Conservation (phyloP, 2,888 invertebrate genomes). For the Cynaeus angustus region DNA sequence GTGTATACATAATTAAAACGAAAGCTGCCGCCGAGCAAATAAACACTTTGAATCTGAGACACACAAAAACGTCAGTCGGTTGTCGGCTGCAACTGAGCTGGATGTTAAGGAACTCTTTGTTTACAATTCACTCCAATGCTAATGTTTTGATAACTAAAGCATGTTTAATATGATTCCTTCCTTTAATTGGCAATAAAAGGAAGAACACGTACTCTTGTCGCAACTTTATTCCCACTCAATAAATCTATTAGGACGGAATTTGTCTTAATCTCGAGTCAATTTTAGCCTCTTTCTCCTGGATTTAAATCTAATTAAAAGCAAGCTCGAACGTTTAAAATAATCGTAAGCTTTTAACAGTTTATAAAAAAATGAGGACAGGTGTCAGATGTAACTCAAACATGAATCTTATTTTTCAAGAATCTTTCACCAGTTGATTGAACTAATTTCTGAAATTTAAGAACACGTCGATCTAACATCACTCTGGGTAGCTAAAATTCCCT, state of each 20-base stretch:
- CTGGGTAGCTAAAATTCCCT: neutral
- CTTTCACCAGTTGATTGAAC: no score
- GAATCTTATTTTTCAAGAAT: neutral
- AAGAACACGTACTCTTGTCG: neutral
- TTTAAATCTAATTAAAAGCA: neutral
- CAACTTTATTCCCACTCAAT: neutral
- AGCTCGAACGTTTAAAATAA: neutral
- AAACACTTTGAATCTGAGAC: conserved; percentile 52
- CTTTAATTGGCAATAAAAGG: conserved; percentile 21
- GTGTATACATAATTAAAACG: conserved; percentile 55
- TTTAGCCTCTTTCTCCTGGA: conserved; percentile 1
- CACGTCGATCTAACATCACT: no score
- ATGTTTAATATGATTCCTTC: conserved; percentile 25
- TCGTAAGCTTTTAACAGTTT: neutral
- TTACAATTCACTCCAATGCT: conserved; percentile 47
- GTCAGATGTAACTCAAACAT: neutral
- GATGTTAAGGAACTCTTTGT: conserved; percentile 54
- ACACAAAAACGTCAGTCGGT: conserved; percentile 42
- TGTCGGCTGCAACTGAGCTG: conserved; percentile 35
- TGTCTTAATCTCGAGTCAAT: neutral
- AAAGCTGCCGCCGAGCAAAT: conserved; percentile 54
- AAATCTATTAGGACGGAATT: conserved; percentile 1
- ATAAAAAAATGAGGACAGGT: conserved; percentile 2
- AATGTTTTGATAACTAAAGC: conserved; percentile 35
- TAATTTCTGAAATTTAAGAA: no score